These are phyloP conservation scores for Crotalus horridus DNA, from an alignment of 2,113 vertebrate species.

Conservation along the genomic window DNA sequence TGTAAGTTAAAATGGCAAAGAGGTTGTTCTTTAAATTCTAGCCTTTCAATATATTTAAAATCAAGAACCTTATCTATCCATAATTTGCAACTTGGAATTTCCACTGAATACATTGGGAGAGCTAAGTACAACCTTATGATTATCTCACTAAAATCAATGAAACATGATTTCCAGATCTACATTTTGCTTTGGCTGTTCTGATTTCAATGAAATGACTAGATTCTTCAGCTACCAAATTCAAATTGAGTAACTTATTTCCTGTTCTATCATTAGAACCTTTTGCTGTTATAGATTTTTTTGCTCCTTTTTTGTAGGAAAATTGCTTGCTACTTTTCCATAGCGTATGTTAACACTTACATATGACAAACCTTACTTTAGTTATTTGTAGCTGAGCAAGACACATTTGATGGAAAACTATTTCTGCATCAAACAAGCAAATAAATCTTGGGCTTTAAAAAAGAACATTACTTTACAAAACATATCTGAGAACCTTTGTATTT, in stretches of 20 bases:
- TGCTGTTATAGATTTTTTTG: neutral
- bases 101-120: neutral
- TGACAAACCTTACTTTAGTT: conserved; percentile 13
- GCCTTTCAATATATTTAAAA: neutral
- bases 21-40: neutral
- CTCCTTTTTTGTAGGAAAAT: conserved; percentile 1
- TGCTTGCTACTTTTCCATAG: conserved; percentile 16
- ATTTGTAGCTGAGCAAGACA: conserved; percentile 10
- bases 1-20: neutral
- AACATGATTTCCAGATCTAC: neutral
- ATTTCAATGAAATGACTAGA: neutral
- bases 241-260: neutral
- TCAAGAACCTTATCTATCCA: neutral
- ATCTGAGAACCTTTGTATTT: conserved; percentile 64
- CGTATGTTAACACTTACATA: neutral
- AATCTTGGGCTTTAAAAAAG: conserved; percentile 41
- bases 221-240: neutral
- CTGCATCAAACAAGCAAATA: conserved; percentile 8
- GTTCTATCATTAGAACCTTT: neutral
- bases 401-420: conserved; percentile 32
- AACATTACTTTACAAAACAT: conserved; percentile 61
- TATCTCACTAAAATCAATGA: neutral
- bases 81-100: neutral
- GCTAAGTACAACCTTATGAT: neutral
- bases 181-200: neutral